Evolutionary conservation across 1,140 invertebrate genomes (phyloP).

Genomic region (Nasonia vitripennis): DNA sequence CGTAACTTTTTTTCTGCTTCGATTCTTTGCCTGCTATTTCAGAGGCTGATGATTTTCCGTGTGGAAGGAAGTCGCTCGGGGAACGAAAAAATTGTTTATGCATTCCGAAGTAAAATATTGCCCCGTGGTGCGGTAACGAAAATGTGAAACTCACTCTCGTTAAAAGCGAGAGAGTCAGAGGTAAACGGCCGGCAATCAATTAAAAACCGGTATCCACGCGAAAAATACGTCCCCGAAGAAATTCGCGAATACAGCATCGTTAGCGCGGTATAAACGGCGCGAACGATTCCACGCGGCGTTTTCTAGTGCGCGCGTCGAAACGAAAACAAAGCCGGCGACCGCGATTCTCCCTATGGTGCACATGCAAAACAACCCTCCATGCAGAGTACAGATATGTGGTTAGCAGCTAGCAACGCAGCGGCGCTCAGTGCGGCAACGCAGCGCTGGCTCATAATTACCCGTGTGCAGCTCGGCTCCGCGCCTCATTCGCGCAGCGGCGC

Average conservation of each 20-base stretch:
- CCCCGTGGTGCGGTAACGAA: too few relatives aligned
- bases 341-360: too few relatives aligned
- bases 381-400: neutral
- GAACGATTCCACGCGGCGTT: neutral
- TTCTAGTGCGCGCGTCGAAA: neutral
- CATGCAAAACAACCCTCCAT: neutral
- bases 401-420: neutral
- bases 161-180: neutral
- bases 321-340: neutral
- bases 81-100: too few relatives aligned
- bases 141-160: too few relatives aligned
- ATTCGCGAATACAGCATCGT: neutral
- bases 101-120: too few relatives aligned
- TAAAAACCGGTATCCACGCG: neutral
- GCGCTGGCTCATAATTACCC: neutral
- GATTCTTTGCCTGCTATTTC: neutral
- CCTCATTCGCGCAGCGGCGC: too few relatives aligned
- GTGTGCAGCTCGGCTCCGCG: neutral
- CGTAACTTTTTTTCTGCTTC: conserved; percentile 11
- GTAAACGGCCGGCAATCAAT: neutral
- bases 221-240: neutral
- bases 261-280: neutral
- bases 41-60: neutral
- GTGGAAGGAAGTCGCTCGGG: neutral
- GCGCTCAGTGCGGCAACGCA: neutral